These are phyloP conservation scores for Diplodus sargus DNA, from an alignment of 2,797 vertebrate species.

Conservation along the genomic window DNA sequence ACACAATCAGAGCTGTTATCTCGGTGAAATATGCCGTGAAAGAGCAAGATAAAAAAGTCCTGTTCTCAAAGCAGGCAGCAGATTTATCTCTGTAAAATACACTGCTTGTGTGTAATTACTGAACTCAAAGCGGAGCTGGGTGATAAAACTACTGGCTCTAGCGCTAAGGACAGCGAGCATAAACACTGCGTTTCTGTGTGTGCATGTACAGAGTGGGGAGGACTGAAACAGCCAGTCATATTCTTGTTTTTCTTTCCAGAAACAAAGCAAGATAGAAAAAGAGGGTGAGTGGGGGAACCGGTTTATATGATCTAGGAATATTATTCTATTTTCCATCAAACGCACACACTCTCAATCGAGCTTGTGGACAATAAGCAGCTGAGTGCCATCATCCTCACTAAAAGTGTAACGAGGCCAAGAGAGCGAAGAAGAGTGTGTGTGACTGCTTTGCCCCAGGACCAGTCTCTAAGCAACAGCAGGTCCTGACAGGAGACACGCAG, in stretches of 20 bases:
- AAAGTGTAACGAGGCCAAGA: slow-evolving; percentile 75
- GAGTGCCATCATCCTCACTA: slow-evolving; percentile 74
- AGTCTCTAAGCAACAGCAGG: slow-evolving; percentile 82
- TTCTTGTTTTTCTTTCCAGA: slow-evolving; percentile 52
- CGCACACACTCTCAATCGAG: slow-evolving; percentile 26
- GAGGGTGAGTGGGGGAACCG: slow-evolving; percentile 17
- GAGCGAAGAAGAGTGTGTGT: slow-evolving; percentile 69
- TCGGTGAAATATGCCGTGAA: slow-evolving; percentile 68
- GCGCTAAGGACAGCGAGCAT: slow-evolving; percentile 54
- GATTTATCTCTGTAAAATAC: slow-evolving; percentile 77
- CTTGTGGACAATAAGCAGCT: slow-evolving; percentile 61
- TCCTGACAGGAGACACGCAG: slow-evolving; percentile 76
- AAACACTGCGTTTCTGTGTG: slow-evolving; percentile 35
- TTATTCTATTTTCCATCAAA: slow-evolving; percentile 43
- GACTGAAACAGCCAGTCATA: slow-evolving; percentile 49
- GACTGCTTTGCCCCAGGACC: slow-evolving; percentile 77
- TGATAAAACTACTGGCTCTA: slow-evolving; percentile 69
- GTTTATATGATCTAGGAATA: slow-evolving; percentile 48
- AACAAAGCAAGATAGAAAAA: slow-evolving; percentile 47
- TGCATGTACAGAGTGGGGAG: slow-evolving; percentile 21
- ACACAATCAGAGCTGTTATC: slow-evolving; percentile 65
- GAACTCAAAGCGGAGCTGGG: slow-evolving; percentile 66
- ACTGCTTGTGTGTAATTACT: slow-evolving; percentile 76
- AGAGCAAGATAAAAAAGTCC: slow-evolving; percentile 59
- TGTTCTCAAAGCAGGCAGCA: slow-evolving; percentile 65